Base-by-base conservation (phyloP, 1,140 invertebrate species). In the Druon quercuslanigerum region DNA sequence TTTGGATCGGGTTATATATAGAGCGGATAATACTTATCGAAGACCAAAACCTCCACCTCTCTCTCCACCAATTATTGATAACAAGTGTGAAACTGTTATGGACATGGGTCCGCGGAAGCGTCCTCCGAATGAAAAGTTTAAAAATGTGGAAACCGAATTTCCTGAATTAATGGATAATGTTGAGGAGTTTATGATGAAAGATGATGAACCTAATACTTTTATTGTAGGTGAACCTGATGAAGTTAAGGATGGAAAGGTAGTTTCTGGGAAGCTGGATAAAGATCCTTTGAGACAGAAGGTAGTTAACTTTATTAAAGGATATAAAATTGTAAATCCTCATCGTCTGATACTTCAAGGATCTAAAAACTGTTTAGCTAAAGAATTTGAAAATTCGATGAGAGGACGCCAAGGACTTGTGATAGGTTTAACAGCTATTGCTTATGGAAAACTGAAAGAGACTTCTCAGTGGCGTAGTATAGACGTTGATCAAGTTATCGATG, bases 1-100 rank as follows among this genome's bases (percentile, higher is more conserved):
- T 1, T n/a, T 79, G 1, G 88, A 90, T 17, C 84, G 81, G 17
- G 77, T 91, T 3, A 82, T 92, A 46, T 92, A 87, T 80, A 78
- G 90, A 1, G 86, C 86, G 11, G 86, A 86, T 40, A 86, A 84
- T 2, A 88, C 81, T 0, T 85, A 84, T 54, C 85, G 87, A 1
- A 84, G 88, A 78, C 88, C 89, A 9, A 71, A 72, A 2, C 12
- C 71, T 0, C 52, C 78, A 8, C 51, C 75, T 25, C 71, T 76
- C 5, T 52, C 71, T 14, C 11, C 17, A 12, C 16, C n/a, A 9
- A 25, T 73, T 25, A 17, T 73, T 25, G 16, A 20, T n/a, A 17
- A 20, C 19, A 60, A 83, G 11, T 82, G 80, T 25, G 66, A 73
- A 20, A 78, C 71, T 3, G 12, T 78, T 0, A 33, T 84, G 0